phyloP scores from a whole-genome alignment of 1,140 invertebrate genomes.

The Tetramorium simillimum region DNA sequence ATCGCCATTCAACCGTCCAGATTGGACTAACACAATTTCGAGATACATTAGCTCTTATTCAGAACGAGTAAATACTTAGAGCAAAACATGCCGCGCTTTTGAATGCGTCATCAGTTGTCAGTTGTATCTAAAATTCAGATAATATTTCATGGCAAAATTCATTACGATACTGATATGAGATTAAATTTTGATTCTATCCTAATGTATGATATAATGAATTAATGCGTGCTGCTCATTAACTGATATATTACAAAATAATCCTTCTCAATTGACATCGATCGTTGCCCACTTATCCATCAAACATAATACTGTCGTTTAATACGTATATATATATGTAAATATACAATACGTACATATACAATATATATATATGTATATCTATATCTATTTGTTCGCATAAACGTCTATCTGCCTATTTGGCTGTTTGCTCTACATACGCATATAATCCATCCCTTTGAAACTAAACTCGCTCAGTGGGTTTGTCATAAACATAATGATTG shows the following conservation, averaged over 20 bases:
- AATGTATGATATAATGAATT: conserved; percentile 12
- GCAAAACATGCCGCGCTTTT: neutral
- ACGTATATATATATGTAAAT: neutral
- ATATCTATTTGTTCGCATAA: conserved; percentile 15
- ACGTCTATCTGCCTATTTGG: neutral
- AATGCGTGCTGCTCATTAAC: conserved; percentile 17
- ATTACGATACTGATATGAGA: neutral
- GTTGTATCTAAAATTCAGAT: neutral
- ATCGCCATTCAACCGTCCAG: neutral
- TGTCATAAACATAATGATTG: conserved; percentile 41
- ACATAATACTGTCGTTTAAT: neutral
- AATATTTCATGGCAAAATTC: conserved; percentile 8
- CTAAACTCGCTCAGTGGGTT: neutral
- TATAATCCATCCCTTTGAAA: conserved; percentile 20
- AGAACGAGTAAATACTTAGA: conserved; percentile 17
- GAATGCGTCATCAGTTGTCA: conserved; percentile 5
- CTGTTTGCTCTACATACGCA: neutral
- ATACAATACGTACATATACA: neutral
- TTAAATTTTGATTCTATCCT: neutral
- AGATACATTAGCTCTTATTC: conserved; percentile 29
- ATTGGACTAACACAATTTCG: conserved; percentile 31
- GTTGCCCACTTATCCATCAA: neutral
- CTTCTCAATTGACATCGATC: neutral
- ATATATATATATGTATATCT: neutral
- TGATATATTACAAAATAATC: conserved; percentile 8